A percentile compares a stretch with the other conserved stretches of the same genome.
phyloP scores from a whole-genome alignment of 2,113 vertebrate genomes.

The Emydura subglobosa region DNA sequence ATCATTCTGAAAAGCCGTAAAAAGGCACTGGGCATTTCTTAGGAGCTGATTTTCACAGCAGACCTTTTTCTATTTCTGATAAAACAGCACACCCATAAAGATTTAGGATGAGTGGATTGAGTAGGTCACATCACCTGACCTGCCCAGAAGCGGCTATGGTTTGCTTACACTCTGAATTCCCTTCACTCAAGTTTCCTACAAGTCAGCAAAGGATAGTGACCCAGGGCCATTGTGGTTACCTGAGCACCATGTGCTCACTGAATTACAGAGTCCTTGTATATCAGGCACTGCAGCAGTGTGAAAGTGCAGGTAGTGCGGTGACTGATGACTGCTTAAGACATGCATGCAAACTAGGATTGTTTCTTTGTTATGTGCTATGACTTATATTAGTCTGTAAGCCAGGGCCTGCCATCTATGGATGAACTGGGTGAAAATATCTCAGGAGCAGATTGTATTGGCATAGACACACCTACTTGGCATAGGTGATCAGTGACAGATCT shows the following conservation, averaged over 20 bases:
- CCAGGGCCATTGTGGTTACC: background rate
- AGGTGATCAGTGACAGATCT: no score
- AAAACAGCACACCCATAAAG: background rate
- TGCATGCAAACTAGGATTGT: background rate
- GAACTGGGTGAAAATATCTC: no score
- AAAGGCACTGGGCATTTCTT: conserved; percentile 12
- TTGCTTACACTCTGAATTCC: background rate
- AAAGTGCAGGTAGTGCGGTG: background rate
- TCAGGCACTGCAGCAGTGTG: background rate
- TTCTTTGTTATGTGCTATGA: no score
- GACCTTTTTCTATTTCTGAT: conserved; percentile 20
- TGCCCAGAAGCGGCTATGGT: background rate
- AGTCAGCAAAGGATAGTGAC: background rate
- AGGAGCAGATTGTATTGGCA: no score
- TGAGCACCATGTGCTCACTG: background rate
- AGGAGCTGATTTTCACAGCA: conserved; percentile 47
- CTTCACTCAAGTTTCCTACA: background rate
- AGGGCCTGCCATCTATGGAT: no score
- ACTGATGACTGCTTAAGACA: background rate
- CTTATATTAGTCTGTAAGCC: no score
- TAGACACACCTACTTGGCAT: no score
- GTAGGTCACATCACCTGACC: background rate
- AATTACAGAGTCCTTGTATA: background rate
- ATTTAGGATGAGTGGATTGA: background rate
- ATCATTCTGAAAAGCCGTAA: conserved; percentile 2